Conservation (phyloP, 2,797 vertebrate genomes). For the Takifugu ocellatus region DNA sequence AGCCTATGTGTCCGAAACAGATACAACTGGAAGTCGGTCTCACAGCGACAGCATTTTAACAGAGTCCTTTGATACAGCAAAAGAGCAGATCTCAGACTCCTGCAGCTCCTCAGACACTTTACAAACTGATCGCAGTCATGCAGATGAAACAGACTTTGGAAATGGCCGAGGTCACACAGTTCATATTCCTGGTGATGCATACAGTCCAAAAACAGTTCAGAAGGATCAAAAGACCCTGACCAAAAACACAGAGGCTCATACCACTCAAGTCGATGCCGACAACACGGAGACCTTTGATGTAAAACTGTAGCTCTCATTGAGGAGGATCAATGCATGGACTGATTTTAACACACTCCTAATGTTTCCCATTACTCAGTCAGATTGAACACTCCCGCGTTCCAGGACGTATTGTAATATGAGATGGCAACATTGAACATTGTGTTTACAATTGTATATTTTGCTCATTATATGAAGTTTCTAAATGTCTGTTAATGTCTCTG, state of each 20-base stretch:
- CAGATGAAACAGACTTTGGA: conserved; percentile 21
- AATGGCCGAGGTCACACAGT: conserved; percentile 24
- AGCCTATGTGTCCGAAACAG: conserved; percentile 25
- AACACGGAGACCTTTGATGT: conserved; percentile 10
- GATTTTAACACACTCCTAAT: conserved; percentile 16
- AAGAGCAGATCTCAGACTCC: conserved; percentile 64
- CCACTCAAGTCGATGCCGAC: not conserved
- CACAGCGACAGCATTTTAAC: conserved; percentile 53
- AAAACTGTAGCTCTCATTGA: conserved; percentile 3
- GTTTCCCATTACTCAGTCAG: conserved; percentile 31
- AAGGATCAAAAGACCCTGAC: conserved; percentile 21
- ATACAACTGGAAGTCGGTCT: conserved; percentile 37
- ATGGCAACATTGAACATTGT: conserved; percentile 22
- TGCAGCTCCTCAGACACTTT: conserved; percentile 56
- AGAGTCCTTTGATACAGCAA: conserved; percentile 61
- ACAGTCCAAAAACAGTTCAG: conserved; percentile 17
- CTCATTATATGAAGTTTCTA: conserved; percentile 51
- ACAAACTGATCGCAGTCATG: conserved; percentile 39
- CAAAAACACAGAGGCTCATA: conserved; percentile 10
- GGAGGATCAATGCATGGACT: conserved; percentile 2
- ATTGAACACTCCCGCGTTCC: conserved; percentile 38
- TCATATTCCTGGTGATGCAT: conserved; percentile 7
- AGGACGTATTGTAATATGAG: conserved; percentile 34
- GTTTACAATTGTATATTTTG: conserved; percentile 14
- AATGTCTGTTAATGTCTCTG: conserved; percentile 45